Evolutionary conservation across 2,113 vertebrate species (phyloP), one percentile per base, ranked within the genome.

Genomic region (Pipra filicauda): DNA sequence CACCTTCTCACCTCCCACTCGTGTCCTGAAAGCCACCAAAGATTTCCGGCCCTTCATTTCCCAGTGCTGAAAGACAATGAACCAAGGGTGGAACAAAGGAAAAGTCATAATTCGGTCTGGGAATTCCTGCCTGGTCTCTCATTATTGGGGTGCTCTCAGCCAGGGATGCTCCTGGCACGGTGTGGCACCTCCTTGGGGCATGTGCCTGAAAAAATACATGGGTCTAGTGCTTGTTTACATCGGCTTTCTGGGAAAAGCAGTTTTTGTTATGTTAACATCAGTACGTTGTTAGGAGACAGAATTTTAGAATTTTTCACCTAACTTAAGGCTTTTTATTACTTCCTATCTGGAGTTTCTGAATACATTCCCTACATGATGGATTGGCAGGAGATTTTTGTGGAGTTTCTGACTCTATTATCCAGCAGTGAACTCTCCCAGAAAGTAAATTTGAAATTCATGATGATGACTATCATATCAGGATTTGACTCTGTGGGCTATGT

Each of bases 321-420:
- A 82, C 59, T 91, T 17, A 49, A 44, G 74, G 30, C 23, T 88
- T 89, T 92, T 89, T 89, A 71, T 84, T 71, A 30, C 57, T 77
- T 30, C 48, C 61, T 81, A 5, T 82, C 70, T 57, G 18, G 49
- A 59, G 26, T 67, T 95, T 69, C 54, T 69, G 89, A 89, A 65
- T 75, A 51, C 1, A 6, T 90, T 85, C 37, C 66, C 54, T 64
- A 28, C 31, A 2, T 48, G 84, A 84, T 78, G 59, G 66, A 95
- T 91, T 88, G 74, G 58, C 89, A 91, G 86, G 52, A 92, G 88
- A 59, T 85, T 90, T 93, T 65, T 83, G 67, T 86, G 64, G 85
- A 88, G 82, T 84, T 88, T 89, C 82, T 91, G 76, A 69, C 82
- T 86, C 67, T 83, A 44, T 89, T 97, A 94, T 96, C 94, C 95